phyloP scores from a whole-genome alignment of 1,140 invertebrate species.

The Lanistes nyassanus region DNA sequence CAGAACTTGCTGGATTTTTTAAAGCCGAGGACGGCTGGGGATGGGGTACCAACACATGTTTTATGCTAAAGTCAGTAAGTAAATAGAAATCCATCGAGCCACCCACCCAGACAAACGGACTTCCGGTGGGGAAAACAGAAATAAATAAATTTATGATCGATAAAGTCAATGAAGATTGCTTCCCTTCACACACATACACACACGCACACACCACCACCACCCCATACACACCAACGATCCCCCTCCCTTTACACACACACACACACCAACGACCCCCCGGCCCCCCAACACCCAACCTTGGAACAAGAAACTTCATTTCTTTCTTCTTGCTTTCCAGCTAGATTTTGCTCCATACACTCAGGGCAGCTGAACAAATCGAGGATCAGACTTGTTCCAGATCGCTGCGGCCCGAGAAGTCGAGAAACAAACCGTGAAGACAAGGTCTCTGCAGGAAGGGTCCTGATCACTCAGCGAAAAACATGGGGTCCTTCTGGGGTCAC shows the following conservation, averaged over 20 bases:
- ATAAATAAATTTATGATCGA: neutral
- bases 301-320: neutral
- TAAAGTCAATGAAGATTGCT: too few species aligned
- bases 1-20: too few species aligned
- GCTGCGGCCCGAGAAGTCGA: neutral
- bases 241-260: neutral
- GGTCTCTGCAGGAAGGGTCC: neutral
- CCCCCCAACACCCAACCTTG: too few species aligned
- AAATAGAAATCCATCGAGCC: too few species aligned
- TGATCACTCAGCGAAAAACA: neutral
- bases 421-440: neutral
- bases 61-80: neutral
- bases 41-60: neutral
- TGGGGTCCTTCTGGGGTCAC: conserved; percentile 40
- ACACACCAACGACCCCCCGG: neutral
- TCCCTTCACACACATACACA: neutral
- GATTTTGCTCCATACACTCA: neutral
- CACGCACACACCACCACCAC: neutral
- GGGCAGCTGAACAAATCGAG: neutral
- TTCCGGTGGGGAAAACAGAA: neutral
- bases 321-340: neutral
- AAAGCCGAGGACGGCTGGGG: too few species aligned
- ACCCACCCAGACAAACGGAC: too few species aligned
- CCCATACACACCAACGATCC: conserved; percentile 7
- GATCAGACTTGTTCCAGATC: neutral